Conservation (phyloP, 2,113 vertebrate species). For the Hydropotes inermis region DNA sequence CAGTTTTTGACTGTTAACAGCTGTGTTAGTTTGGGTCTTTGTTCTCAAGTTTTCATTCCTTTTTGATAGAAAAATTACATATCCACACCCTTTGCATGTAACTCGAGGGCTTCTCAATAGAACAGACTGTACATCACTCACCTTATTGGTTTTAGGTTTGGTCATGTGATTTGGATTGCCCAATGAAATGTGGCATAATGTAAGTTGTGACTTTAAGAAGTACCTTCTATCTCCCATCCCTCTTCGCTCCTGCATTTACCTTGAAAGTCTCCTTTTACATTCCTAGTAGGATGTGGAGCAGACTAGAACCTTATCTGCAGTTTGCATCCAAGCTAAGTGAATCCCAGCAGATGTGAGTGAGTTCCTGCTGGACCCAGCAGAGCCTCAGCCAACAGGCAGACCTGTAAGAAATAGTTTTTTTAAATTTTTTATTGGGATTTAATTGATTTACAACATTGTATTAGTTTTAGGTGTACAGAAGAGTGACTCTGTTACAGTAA, state of each 20-base stretch:
- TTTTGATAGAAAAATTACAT: not conserved
- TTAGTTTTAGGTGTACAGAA: not conserved
- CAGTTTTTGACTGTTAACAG: not conserved
- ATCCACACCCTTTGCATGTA: not conserved
- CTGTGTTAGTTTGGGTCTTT: not conserved
- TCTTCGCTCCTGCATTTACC: not conserved
- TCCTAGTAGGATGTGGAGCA: not conserved
- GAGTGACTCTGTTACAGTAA: not conserved
- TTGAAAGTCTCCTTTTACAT: not conserved
- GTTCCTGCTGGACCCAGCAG: not conserved
- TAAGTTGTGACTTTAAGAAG: not conserved
- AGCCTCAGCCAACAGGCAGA: not conserved
- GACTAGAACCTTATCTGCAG: not conserved
- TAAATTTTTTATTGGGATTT: not conserved
- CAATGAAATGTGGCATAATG: not conserved
- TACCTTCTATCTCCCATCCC: not conserved
- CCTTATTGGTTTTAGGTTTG: not conserved
- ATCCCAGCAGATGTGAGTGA: not conserved
- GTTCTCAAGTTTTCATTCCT: not conserved
- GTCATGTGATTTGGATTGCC: not conserved
- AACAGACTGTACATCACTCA: not conserved
- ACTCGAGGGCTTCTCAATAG: not conserved
- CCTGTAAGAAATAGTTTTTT: not conserved
- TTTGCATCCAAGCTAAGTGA: not conserved
- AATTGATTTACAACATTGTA: not conserved